Base-by-base conservation (phyloP, 1,140 invertebrate genomes). In the Amphibalanus amphitrite region DNA sequence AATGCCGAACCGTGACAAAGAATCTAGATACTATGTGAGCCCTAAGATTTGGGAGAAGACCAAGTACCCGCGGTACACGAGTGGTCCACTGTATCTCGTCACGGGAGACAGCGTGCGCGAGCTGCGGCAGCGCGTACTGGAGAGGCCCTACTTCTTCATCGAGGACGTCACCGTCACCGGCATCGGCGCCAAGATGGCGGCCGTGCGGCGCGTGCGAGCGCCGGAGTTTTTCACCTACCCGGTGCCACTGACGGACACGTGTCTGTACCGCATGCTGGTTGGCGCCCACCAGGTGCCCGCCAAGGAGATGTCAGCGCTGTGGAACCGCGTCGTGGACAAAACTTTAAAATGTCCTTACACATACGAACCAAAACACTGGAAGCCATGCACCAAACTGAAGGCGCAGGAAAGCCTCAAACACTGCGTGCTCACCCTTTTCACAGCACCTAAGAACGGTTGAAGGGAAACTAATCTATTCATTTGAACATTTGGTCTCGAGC, bases 111-210 rank as follows among this genome's bases (percentile, higher is more conserved):
- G 87, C 28, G 83, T 88, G 6, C 81, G 85, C 70, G 86, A 86
- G 67, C 78, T 91, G 4, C 89, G 90, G 78, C 80, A 81, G 26
- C 81, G 82, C n/a, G 86, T 90, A 0, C 80, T 89, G 70, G 80
- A 86, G 30, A 78, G 87, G 72, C 88, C 87, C 6, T 93, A 91
- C 79, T 83, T 94, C 71, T 90, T 91, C 74, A 82, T 95, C 28
- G 92, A 95, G 79, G 92, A 95, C 81, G 92, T 94, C n/a, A 92
- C 89, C 78, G 85, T 90, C 40, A 94, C 92, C 30, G 92, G 92
- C 28, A 90, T 94, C 72, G 87, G 93, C 23, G 91, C 90, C 10
- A 85, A 87, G 76, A 83, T 84, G 70, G 76, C 91, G 13, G 84
- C 84, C 47, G 84, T 93, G 28, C 85, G 84, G 75, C 83, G 90